A percentile compares a stretch with the other conserved stretches of the same genome.
Evolutionary conservation across 2,888 invertebrate genomes (phyloP).

Genomic region (Tetranychus piercei): DNA sequence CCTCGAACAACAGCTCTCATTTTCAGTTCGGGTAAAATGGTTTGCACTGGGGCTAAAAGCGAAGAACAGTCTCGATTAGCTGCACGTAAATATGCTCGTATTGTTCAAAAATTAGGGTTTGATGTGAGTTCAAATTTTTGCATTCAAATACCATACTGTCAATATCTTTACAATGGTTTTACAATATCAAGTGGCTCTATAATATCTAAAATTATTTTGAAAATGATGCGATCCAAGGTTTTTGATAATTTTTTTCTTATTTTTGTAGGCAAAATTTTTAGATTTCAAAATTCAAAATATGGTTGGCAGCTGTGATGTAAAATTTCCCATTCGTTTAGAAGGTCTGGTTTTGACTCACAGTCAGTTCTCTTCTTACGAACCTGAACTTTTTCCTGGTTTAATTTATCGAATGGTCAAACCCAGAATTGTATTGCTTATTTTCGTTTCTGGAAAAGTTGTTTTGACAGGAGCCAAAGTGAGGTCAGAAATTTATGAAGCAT

Average conservation of each 20-base stretch:
- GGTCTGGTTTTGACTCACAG: conserved; percentile 61
- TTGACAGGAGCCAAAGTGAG: conserved; percentile 51
- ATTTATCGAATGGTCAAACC: conserved; percentile 95
- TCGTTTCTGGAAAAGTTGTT: conserved; percentile 97
- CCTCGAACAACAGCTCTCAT: conserved; percentile 42
- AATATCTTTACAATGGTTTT: background rate
- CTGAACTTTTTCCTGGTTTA: conserved; percentile 93
- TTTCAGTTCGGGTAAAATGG: conserved; percentile 43
- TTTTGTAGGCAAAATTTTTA: conserved; percentile 47
- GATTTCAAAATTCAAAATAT: conserved; percentile 69
- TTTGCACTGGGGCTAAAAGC: conserved; percentile 42
- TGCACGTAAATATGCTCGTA: conserved; percentile 41
- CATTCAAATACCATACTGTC: background rate
- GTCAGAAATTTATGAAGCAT: conserved; percentile 40
- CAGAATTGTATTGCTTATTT: conserved; percentile 81
- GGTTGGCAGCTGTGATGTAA: conserved; percentile 70
- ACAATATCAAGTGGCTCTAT: too few relatives aligned
- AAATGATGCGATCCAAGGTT: too few relatives aligned
- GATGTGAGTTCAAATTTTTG: conserved; percentile 28
- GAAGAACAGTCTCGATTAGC: conserved; percentile 39
- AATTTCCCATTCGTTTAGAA: conserved; percentile 62
- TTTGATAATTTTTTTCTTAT: conserved; percentile 3
- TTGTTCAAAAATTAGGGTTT: conserved; percentile 41
- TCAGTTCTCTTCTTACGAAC: conserved; percentile 49
- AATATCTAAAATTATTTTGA: too few relatives aligned